Evolutionary conservation across 2,888 invertebrate species (phyloP), one percentile per base, ranked within the genome.

Genomic region (Thalpophila matura): DNA sequence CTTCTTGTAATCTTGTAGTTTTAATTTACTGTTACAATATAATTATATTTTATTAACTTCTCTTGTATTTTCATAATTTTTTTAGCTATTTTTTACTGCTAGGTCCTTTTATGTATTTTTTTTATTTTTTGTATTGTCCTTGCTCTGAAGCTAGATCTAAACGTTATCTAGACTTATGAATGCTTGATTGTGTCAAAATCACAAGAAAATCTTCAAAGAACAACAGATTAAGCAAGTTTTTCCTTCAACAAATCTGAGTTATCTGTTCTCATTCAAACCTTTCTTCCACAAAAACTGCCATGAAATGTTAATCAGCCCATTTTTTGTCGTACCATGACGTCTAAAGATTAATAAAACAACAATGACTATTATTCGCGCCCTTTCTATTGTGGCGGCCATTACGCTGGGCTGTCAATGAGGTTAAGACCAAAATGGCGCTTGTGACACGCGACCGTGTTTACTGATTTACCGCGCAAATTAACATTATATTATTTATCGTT

Each of bases 381-480:
- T 85, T 82, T 85, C 79, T 74, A 80, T 79, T 80, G 81, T 81
- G 63, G 78, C 69, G 59, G 81, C 81, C 84, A 84, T 85, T 81
- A 81, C 83, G 77, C 61, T 38, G 16, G 71, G 72, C 84, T 85
- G 84, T 86, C 86, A 86, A 79, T 82, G 77, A 74, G 85, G 82
- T 81, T 88, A 87, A 85, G 84, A 86, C 79, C 86, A 91, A 91
- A 88, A 91, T 91, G 91, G 91, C 91, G 79, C 81, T 80, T 68
- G 63, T 27, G 83, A 82, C 90, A 90, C 87, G 90, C 89, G 84
- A 88, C 80, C 64, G 33, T 79, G 79, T 85, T 86, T 83, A 86
- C 85, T 80, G 86, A 90, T 87, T 88, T 85, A 70, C 81, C 60
- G 71, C 75, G 76, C 76, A 76, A 83, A 81, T 83, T 81, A 80